phyloP scores from a whole-genome alignment of 1,140 invertebrate species.

The Oreohelix idahoensis region DNA sequence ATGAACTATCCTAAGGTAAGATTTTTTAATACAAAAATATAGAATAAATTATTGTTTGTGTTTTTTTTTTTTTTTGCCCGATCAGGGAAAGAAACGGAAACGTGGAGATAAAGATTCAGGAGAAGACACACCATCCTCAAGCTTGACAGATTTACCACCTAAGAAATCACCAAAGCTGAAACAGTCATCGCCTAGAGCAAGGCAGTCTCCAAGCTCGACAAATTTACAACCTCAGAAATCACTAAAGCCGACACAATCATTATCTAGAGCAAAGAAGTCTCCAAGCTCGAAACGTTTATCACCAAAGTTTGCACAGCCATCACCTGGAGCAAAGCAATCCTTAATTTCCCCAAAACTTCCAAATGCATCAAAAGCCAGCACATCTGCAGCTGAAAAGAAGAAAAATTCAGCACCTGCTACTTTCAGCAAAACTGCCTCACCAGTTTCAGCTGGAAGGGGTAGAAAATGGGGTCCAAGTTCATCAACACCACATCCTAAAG shows the following conservation, averaged over 20 bases:
- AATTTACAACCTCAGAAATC: neutral
- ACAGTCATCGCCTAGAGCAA: no score
- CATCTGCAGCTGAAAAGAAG: neutral
- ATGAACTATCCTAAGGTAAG: no score
- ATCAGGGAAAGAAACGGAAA: neutral
- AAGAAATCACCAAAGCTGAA: neutral
- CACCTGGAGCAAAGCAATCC: neutral
- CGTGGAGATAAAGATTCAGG: neutral
- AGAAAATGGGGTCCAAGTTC: neutral
- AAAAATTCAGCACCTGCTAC: neutral
- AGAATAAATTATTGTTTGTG: no score
- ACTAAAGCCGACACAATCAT: neutral
- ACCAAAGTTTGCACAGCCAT: no score
- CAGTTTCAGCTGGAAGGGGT: neutral
- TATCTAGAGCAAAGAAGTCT: neutral
- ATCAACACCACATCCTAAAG: neutral
- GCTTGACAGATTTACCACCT: neutral
- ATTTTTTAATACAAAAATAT: no score
- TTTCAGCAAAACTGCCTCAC: neutral
- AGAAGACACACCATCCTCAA: neutral
- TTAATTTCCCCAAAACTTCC: neutral
- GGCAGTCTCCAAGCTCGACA: no score
- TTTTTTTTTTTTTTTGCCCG: neutral
- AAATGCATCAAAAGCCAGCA: neutral
- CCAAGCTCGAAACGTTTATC: neutral